Base-by-base conservation (phyloP, 2,113 vertebrate species). In the Paramormyrops kingsleyae region DNA sequence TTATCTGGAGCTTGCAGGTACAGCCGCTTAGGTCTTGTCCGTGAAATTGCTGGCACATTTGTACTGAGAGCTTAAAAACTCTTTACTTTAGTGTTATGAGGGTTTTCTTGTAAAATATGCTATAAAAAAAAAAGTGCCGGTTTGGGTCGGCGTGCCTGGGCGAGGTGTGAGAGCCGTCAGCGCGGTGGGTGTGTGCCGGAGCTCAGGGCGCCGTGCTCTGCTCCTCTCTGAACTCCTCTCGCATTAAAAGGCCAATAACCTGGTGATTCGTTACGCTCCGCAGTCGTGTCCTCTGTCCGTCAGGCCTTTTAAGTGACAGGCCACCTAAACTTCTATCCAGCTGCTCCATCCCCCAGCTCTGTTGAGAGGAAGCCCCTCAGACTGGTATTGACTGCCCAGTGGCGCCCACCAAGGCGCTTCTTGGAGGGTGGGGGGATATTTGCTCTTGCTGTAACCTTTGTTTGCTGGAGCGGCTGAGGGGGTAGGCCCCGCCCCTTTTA, bases 231-330 rank as follows among this genome's bases (percentile, higher is more conserved):
- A 90, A 59, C 89, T 90, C 87, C 87, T 47, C 88, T 93, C 52
- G 46, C 53, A 27, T 88, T 93, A 91, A 93, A 83, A 53, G 90
- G 62, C 90, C 90, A 77, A 91, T 92, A 93, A 92, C 91, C 90
- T 91, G 92, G 93, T 93, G 93, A 93, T 93, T 94, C 94, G 93
- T 92, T 93, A 52, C 91, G 93, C 90, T 93, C 94, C 93, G 94
- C 93, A 91, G 90, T 80, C 84, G 74, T 90, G 91, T 70, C 84
- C 93, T 92, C 93, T 93, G 93, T 93, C 94, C 94, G 92, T 94
- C 92, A 93, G 42, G 21, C 39, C 83, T 84, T 88, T 92, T 91
- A 94, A 94, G 91, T 46, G 92, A 94, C 93, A 92, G 92, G 62
- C 91, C 59, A 90, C 92, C 93, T 93, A 91, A 91, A 91, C 93